Base-by-base conservation (phyloP, 2,888 invertebrate species). In the Apomyelois bistriatella region DNA sequence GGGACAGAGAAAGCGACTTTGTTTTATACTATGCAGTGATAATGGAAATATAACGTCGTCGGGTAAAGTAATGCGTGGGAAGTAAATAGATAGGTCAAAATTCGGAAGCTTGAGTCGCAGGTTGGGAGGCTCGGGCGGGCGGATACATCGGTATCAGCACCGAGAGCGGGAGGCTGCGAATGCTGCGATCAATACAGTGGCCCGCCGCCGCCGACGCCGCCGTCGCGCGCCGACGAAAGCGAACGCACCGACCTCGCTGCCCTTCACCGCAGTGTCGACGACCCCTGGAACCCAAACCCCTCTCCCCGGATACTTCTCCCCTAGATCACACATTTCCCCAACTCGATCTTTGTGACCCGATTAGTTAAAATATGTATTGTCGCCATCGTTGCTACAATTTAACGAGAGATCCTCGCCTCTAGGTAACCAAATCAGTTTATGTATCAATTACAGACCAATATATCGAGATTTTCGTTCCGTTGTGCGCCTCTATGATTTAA, bases 261-360 rank as follows among this genome's bases (percentile, higher is more conserved):
- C 87, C 88, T 87, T 87, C 89, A 85, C 81, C 76, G 75, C 70
- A 73, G 79, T 80, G 88, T 87, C 88, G 82, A 79, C 85, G 88
- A 88, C 87, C 88, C 79, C 76, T 72, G 68, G 64, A 68, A 68
- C 69, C 70, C 68, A 66, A 65, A 58, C 62, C 48, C 68, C 64
- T 59, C 68, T n/a, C 64, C 64, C 71, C 62, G 64, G 65, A 57
- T 61, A 54, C 67, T 61, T 61, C 64, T 61, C 67, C 66, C 66
- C 57, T 63, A 54, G 60, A 62, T 67, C 68, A 65, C 69, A 62
- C 66, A 70, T 67, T 77, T 76, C 79, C 75, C 72, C 57, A 64
- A 65, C 66, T 58, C 69, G 62, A 79, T 81, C 78, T 80, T 76
- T 75, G 72, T 85, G 85, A 85, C 88, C 84, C 74, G 78, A 82